Conservation (phyloP, 2,797 vertebrate species). For the Sebastes kiyomatsui region DNA sequence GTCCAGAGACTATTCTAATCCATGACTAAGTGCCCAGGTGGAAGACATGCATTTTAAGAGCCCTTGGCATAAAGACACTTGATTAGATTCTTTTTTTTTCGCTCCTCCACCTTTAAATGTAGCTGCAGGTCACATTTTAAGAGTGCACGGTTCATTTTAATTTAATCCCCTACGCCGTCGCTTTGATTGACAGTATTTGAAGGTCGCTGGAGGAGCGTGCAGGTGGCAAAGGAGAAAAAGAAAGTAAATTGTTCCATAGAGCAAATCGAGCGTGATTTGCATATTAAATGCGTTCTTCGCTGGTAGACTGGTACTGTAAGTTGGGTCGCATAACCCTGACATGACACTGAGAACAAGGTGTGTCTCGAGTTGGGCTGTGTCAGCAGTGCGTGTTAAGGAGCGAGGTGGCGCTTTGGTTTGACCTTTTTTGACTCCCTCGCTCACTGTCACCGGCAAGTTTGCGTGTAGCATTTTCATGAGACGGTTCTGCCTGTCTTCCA, state of each 20-base stretch:
- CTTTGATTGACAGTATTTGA: slow-evolving; percentile 55
- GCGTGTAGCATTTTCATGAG: not conserved
- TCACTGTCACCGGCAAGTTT: not conserved
- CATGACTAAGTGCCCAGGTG: not conserved
- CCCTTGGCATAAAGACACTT: slow-evolving; percentile 37
- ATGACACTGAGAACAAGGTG: slow-evolving; percentile 8
- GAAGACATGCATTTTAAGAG: slow-evolving; percentile 34
- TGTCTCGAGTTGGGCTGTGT: not conserved
- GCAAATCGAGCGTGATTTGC: slow-evolving; percentile 10
- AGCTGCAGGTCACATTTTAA: slow-evolving; percentile 53
- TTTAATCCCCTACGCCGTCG: slow-evolving; percentile 45
- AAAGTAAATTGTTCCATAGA: not conserved
- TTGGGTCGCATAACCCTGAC: slow-evolving; percentile 6
- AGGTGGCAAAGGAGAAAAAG: slow-evolving; percentile 18
- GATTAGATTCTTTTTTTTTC: slow-evolving; percentile 44
- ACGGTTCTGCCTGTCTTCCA: not conserved
- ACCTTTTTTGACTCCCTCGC: not conserved
- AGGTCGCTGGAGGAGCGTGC: slow-evolving; percentile 40
- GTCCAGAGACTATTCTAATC: slow-evolving; percentile 9
- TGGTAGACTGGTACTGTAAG: not conserved
- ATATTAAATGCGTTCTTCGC: slow-evolving; percentile 15
- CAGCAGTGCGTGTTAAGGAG: not conserved
- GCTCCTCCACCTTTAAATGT: slow-evolving; percentile 35
- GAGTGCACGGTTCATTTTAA: slow-evolving; percentile 32
- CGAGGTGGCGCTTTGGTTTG: not conserved